Conservation (phyloP, 35 echinoderm and acorn worm species). For the Hemicentrotus pulcherrimus region DNA sequence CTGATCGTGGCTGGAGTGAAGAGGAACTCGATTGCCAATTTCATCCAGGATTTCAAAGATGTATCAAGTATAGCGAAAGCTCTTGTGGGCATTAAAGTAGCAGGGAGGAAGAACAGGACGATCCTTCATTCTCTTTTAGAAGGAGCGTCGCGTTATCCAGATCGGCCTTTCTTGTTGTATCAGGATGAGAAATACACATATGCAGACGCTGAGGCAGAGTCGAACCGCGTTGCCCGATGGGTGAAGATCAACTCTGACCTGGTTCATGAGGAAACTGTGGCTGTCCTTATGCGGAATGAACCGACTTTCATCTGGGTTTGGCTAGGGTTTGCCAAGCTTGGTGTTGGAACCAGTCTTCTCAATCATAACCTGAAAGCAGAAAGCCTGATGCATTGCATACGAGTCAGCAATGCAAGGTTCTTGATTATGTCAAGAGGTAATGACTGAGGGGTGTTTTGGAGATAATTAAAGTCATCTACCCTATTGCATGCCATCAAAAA, state of each 20-base stretch:
- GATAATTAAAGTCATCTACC: no score
- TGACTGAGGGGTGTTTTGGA: background rate
- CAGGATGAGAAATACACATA: slow-evolving; percentile 62
- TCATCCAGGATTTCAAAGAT: slow-evolving; percentile 24
- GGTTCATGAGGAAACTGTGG: slow-evolving; percentile 34
- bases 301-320: slow-evolving; percentile 37
- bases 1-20: slow-evolving; percentile 41
- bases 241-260: background rate
- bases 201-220: slow-evolving; percentile 14
- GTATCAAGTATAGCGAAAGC: slow-evolving; percentile 18
- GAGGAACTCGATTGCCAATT: slow-evolving; percentile 13
- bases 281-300: slow-evolving; percentile 56
- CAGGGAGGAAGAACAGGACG: background rate
- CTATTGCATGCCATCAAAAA: no score
- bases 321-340: slow-evolving; percentile 63
- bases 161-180: slow-evolving; percentile 36
- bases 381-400: slow-evolving; percentile 55
- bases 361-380: slow-evolving; percentile 61
- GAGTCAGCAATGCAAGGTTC: slow-evolving; percentile 50
- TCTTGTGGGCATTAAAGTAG: background rate
- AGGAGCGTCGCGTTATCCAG: slow-evolving; percentile 5
- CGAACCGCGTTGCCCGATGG: slow-evolving; percentile 50
- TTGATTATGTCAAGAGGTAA: slow-evolving; percentile 55
- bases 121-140: background rate
- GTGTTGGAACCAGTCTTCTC: slow-evolving; percentile 42